Base-by-base conservation (phyloP, 2,888 invertebrate genomes). In the Erpobdella octoculata region DNA sequence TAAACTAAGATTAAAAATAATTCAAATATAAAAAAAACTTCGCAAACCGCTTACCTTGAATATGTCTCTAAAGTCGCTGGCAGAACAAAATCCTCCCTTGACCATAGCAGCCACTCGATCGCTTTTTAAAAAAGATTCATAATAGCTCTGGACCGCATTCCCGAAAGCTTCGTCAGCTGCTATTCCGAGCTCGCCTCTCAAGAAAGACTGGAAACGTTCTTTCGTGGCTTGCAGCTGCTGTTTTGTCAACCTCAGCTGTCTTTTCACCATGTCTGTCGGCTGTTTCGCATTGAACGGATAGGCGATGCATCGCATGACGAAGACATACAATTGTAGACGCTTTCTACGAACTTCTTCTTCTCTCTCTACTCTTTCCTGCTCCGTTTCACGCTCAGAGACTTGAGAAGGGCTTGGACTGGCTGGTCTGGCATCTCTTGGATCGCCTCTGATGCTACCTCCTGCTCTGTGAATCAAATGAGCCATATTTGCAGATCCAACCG, bases 241-340 rank as follows among this genome's bases (percentile, higher is more conserved):
- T 82, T 93, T 93, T 71, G 91, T 93, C 70, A 99, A 70, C 87
- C 98, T 98, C 71, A 91, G 90, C 83, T 95, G 94, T 75, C 97
- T 86, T 69, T 91, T 87, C 1, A 93, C 93, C 94, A 97, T 93
- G 83, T 99, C 98, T 8, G 94, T 95, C 0, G 95, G 94, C 83
- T 97, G 97, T 85, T 98, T 98, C 15, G 96, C 95, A 85, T 97
- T 99, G 86, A 98, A 98, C 8, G 97, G 97, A 86, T 98, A 97
- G 8, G 98, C 93, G 80, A 96, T 89, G 85, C 96, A 95, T 82
- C 97, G 88, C 76, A 96, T 93, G 76, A 98, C 92, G 84, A 98
- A 98, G 76, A 99, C 97, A 85, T 98, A 98, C 53, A 98, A 86
- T 83, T 98, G 98, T 73, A 98, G 89, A 74, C 93, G 89, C 74